A percentile compares a stretch with the other conserved stretches of the same genome.
These are phyloP conservation scores for Lucinisca nassula DNA, from an alignment of 2,888 invertebrate species.

Conservation along the genomic window DNA sequence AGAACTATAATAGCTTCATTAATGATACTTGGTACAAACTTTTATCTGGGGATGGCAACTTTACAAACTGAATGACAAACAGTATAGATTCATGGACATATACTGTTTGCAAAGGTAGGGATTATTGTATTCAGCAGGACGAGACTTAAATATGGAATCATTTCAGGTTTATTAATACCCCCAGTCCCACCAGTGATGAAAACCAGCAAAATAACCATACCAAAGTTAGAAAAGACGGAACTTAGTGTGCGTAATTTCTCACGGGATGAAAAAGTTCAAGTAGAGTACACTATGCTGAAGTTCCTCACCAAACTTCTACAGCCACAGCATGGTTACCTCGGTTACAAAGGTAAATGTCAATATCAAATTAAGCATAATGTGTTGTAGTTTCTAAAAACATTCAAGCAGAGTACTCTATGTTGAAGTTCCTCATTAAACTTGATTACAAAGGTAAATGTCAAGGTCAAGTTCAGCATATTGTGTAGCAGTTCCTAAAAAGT, in stretches of 20 bases:
- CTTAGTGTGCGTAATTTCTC: constrained; percentile 64
- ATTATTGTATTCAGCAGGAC: no score
- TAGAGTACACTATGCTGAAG: constrained; percentile 83
- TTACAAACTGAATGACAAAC: no score
- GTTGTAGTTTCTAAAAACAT: no score
- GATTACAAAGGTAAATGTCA: constrained; percentile 83
- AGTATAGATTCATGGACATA: no score
- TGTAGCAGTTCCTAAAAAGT: no score
- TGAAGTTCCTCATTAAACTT: no score
- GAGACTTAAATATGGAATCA: no score
- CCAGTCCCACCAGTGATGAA: constrained; percentile 79
- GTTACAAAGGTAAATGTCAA: constrained; percentile 77
- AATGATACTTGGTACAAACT: no score
- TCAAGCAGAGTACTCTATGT: constrained; percentile 81
- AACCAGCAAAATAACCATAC: constrained; percentile 68
- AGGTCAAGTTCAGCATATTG: no score
- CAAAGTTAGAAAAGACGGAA: constrained; percentile 65
- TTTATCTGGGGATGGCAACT: no score
- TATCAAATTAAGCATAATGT: not conserved
- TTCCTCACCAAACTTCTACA: constrained; percentile 77
- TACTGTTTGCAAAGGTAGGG: no score
- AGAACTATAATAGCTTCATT: no score
- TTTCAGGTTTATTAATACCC: constrained; percentile 77
- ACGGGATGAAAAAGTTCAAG: constrained; percentile 75
- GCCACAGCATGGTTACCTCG: constrained; percentile 70